Evolutionary conservation across 2,888 invertebrate genomes (phyloP), one percentile per base, ranked within the genome.

Genomic region (Lepetodrilus schrolli): DNA sequence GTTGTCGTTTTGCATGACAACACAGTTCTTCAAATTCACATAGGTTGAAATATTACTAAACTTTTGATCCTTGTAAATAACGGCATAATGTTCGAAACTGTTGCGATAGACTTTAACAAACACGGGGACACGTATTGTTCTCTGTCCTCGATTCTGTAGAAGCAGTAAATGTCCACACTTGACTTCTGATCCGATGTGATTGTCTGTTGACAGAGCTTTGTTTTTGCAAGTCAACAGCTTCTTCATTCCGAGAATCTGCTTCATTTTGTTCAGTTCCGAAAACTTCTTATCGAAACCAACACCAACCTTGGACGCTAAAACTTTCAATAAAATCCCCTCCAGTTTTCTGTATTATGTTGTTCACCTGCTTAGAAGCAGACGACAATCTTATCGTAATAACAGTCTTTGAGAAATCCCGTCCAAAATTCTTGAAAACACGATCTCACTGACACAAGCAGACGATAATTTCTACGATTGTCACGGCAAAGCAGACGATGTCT

Each of bases 101-200:
- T 66, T 70, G 5, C 75, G 69, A 73, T 75, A 75, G 2, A 75
- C 58, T 65, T 73, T 75, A n/a, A 75, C 75, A 58, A 65, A 58
- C 23, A 75, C 75, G 0, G 75, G 75, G 43, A 70, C 47, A n/a
- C 73, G 72, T n/a, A 49, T 23, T 23, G 21, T 30, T 2, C 65
- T 37, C 38, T 30, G 30, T 58, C 17, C 30, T 34, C 26, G 7
- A 30, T 30, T 34, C 30, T 58, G 58, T 3, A 58, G 17, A 5
- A 58, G 30, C 26, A 58, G 10, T n/a, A 58, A 17, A 58, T 30
- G 26, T 30, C 58, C 58, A 2, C 30, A 58, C 58, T 30, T 58
- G 5, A 58, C 30, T 30, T 58, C 58, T 1, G 58, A 58, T 3
- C 26, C 23, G 26, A 7, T 58, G 34, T 58, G 26, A 30, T 26